Evolutionary conservation across 2,797 vertebrate species (phyloP).

Genomic region (Peromyscus aztecus): DNA sequence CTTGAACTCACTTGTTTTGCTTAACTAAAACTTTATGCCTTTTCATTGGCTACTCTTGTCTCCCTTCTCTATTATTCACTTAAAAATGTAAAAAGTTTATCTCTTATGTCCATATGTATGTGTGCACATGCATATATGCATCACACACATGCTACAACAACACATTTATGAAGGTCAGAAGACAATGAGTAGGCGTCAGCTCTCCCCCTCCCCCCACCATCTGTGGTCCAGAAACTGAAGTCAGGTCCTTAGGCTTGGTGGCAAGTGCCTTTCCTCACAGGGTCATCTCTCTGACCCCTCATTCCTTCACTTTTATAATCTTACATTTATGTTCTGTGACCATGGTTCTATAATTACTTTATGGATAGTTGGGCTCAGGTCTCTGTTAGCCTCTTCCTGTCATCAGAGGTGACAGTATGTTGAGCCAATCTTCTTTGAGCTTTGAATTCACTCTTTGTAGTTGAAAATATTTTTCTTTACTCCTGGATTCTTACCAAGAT

Average conservation of each 20-base stretch:
- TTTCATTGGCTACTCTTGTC: neutral
- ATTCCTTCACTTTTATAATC: neutral
- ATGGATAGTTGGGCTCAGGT: neutral
- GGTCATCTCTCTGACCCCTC: neutral
- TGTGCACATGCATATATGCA: neutral
- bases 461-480: conserved; percentile 6
- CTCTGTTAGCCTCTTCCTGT: neutral
- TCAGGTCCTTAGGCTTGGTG: neutral
- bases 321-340: neutral
- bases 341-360: neutral
- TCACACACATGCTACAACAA: neutral
- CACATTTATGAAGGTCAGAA: neutral
- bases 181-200: neutral
- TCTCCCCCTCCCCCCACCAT: neutral
- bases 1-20: neutral
- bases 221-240: neutral
- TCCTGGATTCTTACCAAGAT: conserved; percentile 16
- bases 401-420: conserved; percentile 6
- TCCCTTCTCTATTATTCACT: neutral
- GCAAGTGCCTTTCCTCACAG: neutral
- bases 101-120: neutral
- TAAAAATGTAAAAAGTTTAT: neutral
- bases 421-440: neutral
- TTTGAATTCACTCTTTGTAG: conserved; percentile 44
- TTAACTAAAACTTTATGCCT: neutral